Percentiles rank a stretch among this genome's conserved stretches.
phyloP scores from a whole-genome alignment of 2,888 invertebrate genomes.

The Falcaria lacertinaria region DNA sequence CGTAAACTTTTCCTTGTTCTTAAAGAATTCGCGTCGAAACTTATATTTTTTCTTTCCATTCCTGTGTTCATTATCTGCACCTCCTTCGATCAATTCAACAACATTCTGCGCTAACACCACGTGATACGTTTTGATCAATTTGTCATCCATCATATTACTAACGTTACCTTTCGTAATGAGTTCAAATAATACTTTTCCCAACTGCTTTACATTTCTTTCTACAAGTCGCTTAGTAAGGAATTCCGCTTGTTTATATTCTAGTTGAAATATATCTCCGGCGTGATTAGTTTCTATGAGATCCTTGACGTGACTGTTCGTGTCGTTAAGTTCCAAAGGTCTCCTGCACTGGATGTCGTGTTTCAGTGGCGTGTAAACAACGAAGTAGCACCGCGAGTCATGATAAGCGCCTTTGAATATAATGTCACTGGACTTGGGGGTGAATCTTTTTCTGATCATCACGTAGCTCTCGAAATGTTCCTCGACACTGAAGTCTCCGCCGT shows the following conservation, averaged over 20 bases:
- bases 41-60: constrained; percentile 13
- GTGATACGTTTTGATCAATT: constrained; percentile 33
- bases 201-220: constrained; percentile 22
- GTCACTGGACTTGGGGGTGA: constrained; percentile 18
- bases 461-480: constrained; percentile 36
- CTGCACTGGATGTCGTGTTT: too few species aligned
- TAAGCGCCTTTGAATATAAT: constrained; percentile 30
- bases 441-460: constrained; percentile 29
- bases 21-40: constrained; percentile 31
- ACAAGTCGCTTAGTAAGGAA: constrained; percentile 25
- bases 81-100: constrained; percentile 16
- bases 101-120: constrained; percentile 30
- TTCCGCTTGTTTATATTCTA: constrained; percentile 20
- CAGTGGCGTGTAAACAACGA: constrained; percentile 16
- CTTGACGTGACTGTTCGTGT: too few species aligned
- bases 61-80: neutral
- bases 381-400: constrained; percentile 24
- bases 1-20: constrained; percentile 20
- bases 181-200: constrained; percentile 27
- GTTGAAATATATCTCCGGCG: constrained; percentile 23
- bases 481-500: constrained; percentile 25
- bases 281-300: constrained; percentile 19
- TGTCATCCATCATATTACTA: constrained; percentile 26
- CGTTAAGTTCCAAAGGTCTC: too few species aligned
- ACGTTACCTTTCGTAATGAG: constrained; percentile 23